Evolutionary conservation across 2,888 invertebrate genomes (phyloP).

Genomic region (Trissoscelio sp.): DNA sequence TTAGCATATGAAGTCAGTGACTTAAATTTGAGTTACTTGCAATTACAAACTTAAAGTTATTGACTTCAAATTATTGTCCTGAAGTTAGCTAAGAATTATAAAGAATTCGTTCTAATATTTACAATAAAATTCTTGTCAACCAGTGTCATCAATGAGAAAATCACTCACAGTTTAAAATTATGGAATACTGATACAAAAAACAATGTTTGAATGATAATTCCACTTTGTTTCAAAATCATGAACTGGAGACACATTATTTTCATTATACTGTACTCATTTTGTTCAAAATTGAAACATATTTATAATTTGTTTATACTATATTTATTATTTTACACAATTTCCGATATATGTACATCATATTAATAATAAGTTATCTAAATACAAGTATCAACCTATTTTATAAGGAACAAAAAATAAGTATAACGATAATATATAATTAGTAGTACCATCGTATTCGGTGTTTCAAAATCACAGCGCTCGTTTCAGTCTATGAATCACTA

Average conservation of each 20-base stretch:
- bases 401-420: slow-evolving; percentile 66
- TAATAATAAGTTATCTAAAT: slow-evolving; percentile 52
- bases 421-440: slow-evolving; percentile 72
- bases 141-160: too few species aligned
- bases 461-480: slow-evolving; percentile 80
- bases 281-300: slow-evolving; percentile 49
- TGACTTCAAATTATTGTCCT: too few species aligned
- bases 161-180: too few species aligned
- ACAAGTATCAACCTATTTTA: slow-evolving; percentile 60
- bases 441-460: slow-evolving; percentile 80
- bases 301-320: slow-evolving; percentile 33
- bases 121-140: too few species aligned
- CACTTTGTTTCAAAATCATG: slow-evolving; percentile 10
- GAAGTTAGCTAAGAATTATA: too few species aligned
- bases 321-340: slow-evolving; percentile 59
- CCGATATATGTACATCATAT: slow-evolving; percentile 58
- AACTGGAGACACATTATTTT: slow-evolving; percentile 12
- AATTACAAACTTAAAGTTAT: too few species aligned
- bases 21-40: too few species aligned
- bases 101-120: too few species aligned
- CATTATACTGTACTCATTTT: slow-evolving; percentile 2
- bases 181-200: not conserved
- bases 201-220: not conserved
- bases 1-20: too few species aligned
- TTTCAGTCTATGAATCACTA: slow-evolving; percentile 78